These are phyloP conservation scores for Biston stratarius DNA, from an alignment of 2,888 invertebrate genomes.

Conservation along the genomic window DNA sequence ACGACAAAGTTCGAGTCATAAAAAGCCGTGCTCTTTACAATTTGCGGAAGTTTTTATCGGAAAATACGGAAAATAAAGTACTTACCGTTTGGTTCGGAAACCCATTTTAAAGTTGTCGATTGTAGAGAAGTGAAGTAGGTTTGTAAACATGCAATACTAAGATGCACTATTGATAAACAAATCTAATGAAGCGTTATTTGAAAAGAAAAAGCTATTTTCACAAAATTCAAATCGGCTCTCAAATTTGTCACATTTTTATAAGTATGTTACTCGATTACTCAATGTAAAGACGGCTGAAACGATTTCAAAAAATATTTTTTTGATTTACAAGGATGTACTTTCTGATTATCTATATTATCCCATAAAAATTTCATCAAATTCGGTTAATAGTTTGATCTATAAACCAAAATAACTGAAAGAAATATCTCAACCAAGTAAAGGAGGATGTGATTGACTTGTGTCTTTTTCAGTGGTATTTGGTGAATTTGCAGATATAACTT, in stretches of 20 bases:
- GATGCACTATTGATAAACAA: background rate
- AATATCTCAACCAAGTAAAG: too few species aligned
- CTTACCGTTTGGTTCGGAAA: conserved; percentile 48
- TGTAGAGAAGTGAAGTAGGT: conserved; percentile 34
- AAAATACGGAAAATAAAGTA: conserved; percentile 48
- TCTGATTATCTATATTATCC: too few species aligned
- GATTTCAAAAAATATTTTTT: too few species aligned
- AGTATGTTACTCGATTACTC: background rate
- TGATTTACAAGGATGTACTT: too few species aligned
- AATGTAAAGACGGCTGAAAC: background rate
- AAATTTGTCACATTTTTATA: background rate
- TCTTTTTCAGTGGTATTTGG: too few species aligned
- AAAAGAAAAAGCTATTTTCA: too few species aligned
- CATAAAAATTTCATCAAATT: too few species aligned
- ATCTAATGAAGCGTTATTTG: background rate
- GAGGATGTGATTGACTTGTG: too few species aligned
- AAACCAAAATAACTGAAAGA: too few species aligned
- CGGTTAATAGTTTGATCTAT: too few species aligned
- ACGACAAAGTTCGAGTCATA: conserved; percentile 60
- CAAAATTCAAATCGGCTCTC: background rate
- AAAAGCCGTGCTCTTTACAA: conserved; percentile 62
- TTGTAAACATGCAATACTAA: conserved; percentile 16
- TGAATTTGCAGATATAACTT: too few species aligned
- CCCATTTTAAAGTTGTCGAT: conserved; percentile 40
- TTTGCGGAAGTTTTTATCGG: conserved; percentile 53